Conservation (phyloP, 1,140 invertebrate genomes). For the Aphelinus atriplicis region DNA sequence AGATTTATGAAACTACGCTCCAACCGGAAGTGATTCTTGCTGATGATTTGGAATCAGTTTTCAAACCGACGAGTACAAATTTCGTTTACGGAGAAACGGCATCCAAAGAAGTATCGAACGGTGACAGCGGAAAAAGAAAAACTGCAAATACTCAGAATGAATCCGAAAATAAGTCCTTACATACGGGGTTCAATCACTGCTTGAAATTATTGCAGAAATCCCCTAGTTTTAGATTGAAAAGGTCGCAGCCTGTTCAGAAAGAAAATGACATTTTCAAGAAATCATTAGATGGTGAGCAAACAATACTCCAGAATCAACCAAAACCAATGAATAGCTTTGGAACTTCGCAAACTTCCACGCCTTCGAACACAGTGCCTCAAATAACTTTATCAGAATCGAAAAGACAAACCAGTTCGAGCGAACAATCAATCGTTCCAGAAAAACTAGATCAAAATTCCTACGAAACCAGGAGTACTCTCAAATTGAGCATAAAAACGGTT, state of each 20-base stretch:
- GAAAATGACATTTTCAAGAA: not conserved
- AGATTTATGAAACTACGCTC: constrained; percentile 52
- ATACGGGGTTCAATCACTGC: constrained; percentile 44
- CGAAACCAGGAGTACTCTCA: constrained; percentile 19
- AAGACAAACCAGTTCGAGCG: not conserved
- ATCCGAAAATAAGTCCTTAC: constrained; percentile 39
- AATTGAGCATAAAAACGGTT: not conserved
- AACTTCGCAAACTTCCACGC: not conserved
- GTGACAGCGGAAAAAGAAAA: constrained; percentile 26
- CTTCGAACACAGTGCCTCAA: not conserved
- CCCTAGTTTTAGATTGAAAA: constrained; percentile 42
- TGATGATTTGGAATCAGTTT: constrained; percentile 49
- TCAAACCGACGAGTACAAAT: constrained; percentile 44
- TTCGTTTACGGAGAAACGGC: constrained; percentile 50
- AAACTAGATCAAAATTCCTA: not conserved
- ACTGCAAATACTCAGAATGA: constrained; percentile 30
- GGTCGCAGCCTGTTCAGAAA: constrained; percentile 18
- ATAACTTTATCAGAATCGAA: not conserved
- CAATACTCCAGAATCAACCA: not conserved
- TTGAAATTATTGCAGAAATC: constrained; percentile 45
- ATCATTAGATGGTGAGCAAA: not conserved
- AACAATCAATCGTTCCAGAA: not conserved
- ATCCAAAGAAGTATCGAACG: constrained; percentile 24
- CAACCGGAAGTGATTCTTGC: constrained; percentile 53
- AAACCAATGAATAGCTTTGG: not conserved